These are phyloP conservation scores for Ictalurus punctatus DNA, from an alignment of 2,113 vertebrate species.

Conservation along the genomic window DNA sequence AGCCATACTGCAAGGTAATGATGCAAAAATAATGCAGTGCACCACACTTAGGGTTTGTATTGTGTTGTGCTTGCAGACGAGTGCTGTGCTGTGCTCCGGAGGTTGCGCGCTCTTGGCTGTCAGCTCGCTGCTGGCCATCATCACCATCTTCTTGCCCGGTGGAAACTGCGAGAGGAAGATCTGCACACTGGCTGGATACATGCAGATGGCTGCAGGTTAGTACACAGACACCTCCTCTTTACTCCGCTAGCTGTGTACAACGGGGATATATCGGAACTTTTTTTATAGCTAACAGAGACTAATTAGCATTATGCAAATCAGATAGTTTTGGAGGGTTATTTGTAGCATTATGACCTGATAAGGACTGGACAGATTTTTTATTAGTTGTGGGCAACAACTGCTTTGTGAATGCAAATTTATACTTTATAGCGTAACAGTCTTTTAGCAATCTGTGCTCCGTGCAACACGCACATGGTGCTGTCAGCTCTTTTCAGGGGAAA, in stretches of 20 bases:
- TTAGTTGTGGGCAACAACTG: neutral
- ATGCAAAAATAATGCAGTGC: slow-evolving; percentile 10
- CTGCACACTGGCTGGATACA: slow-evolving; percentile 91
- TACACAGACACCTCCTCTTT: slow-evolving; percentile 37
- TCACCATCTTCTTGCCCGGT: slow-evolving; percentile 85
- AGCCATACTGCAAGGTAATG: neutral
- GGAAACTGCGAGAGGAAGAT: slow-evolving; percentile 86
- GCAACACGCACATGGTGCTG: neutral
- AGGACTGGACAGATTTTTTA: slow-evolving; percentile 10
- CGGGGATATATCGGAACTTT: neutral
- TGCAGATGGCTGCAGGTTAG: slow-evolving; percentile 91
- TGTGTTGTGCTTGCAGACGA: slow-evolving; percentile 78
- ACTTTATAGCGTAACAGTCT: neutral
- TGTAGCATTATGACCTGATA: slow-evolving; percentile 15
- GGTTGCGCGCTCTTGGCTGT: slow-evolving; percentile 86
- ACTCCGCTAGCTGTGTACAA: neutral
- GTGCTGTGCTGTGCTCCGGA: slow-evolving; percentile 85
- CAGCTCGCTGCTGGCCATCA: slow-evolving; percentile 88
- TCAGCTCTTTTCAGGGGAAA: neutral
- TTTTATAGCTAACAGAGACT: neutral
- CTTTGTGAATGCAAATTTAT: slow-evolving; percentile 14
- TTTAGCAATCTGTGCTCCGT: neutral
- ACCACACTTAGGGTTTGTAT: slow-evolving; percentile 48
- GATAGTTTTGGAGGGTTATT: neutral
- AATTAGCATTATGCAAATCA: slow-evolving; percentile 1